Percentiles rank a stretch among this genome's conserved stretches.
These are phyloP conservation scores for Muscicapa adusta DNA, from an alignment of 2,113 vertebrate genomes.

Conservation along the genomic window DNA sequence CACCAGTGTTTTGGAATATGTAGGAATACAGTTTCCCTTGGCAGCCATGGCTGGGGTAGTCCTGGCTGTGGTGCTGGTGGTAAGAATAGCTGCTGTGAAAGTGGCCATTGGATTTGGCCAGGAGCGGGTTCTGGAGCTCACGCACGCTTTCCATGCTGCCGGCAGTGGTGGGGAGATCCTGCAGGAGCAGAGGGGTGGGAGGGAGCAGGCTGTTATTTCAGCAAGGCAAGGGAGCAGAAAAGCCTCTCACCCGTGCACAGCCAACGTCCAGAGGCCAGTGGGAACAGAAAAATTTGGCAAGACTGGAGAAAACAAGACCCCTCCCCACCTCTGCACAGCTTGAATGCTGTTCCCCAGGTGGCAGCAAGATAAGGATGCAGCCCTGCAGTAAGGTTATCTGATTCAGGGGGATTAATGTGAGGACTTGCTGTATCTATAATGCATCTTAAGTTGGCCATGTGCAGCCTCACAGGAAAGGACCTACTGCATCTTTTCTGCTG, in stretches of 20 bases:
- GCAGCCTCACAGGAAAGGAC: slow-evolving; percentile 28
- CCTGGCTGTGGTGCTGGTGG: slow-evolving; percentile 69
- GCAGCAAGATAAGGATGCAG: slow-evolving; percentile 3
- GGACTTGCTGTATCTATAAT: slow-evolving; percentile 38
- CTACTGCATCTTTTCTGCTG: slow-evolving; percentile 2
- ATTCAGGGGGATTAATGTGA: slow-evolving; percentile 31
- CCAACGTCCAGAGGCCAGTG: not conserved
- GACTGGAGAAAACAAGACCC: not conserved
- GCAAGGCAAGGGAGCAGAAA: not conserved
- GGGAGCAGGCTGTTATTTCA: not conserved
- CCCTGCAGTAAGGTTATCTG: slow-evolving; percentile 14
- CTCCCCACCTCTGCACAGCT: not conserved
- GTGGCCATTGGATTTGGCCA: slow-evolving; percentile 85
- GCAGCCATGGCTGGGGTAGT: slow-evolving; percentile 75
- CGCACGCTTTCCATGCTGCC: slow-evolving; percentile 87
- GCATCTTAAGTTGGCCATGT: not conserved
- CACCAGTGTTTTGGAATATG: slow-evolving; percentile 76
- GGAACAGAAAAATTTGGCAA: not conserved
- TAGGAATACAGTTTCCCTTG: slow-evolving; percentile 85
- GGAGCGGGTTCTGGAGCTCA: slow-evolving; percentile 89
- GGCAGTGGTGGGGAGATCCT: not conserved
- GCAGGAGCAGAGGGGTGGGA: not conserved
- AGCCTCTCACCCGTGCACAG: not conserved
- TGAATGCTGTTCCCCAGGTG: slow-evolving; percentile 6
- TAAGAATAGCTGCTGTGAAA: slow-evolving; percentile 79